Evolutionary conservation across 2,888 invertebrate species (phyloP).

Genomic region (Meteorus colon): DNA sequence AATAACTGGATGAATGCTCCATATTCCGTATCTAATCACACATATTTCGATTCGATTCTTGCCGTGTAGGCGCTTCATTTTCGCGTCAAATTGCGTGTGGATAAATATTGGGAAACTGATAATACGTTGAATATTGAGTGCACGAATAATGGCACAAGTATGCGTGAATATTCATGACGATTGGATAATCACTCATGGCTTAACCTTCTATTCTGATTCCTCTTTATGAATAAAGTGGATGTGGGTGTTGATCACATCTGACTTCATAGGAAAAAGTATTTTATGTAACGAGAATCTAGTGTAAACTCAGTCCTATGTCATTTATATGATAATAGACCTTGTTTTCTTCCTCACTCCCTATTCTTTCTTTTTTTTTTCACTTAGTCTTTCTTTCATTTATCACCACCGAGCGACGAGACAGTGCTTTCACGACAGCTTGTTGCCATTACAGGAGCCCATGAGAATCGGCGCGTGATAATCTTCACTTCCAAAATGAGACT

Average conservation of each 20-base stretch:
- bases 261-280: constrained; percentile 45
- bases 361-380: not conserved
- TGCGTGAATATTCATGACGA: no score
- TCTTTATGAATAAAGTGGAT: no score
- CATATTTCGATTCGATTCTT: no score
- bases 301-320: constrained; percentile 50
- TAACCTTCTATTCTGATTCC: no score
- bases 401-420: not conserved
- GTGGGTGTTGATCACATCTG: constrained; percentile 43
- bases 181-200: no score
- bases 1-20: no score
- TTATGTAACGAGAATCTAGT: constrained; percentile 43
- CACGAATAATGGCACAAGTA: no score
- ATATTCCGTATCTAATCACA: no score
- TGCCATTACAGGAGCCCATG: constrained; percentile 5
- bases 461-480: constrained; percentile 7
- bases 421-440: constrained; percentile 12
- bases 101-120: no score
- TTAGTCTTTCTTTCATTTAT: not conserved
- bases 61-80: no score
- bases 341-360: constrained; percentile 8
- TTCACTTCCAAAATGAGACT: constrained; percentile 9
- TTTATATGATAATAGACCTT: constrained; percentile 56
- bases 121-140: no score
- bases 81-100: no score